phyloP scores from a whole-genome alignment of 2,888 invertebrate genomes.

The Eulithis testata region DNA sequence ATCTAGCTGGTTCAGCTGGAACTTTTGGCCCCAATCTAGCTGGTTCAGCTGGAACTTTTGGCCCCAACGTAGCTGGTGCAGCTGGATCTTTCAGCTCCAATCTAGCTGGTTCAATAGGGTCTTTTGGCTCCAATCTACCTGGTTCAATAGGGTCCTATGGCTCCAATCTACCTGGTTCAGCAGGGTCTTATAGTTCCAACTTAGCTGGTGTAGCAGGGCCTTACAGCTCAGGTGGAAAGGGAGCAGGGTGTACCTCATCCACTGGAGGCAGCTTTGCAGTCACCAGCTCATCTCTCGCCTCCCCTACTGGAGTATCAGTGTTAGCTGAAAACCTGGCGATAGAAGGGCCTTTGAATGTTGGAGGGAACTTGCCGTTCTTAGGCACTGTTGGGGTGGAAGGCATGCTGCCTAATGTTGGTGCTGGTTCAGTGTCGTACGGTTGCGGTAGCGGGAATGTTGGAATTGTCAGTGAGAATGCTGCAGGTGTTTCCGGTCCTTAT shows the following conservation, averaged over 20 bases:
- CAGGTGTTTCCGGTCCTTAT: slow-evolving; percentile 15
- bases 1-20: neutral
- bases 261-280: slow-evolving; percentile 40
- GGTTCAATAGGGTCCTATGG: neutral
- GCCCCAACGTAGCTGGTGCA: neutral
- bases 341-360: slow-evolving; percentile 44
- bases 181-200: neutral
- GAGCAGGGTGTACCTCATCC: slow-evolving; percentile 9
- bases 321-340: slow-evolving; percentile 47
- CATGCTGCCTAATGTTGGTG: slow-evolving; percentile 36
- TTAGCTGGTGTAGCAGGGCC: neutral
- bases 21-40: neutral
- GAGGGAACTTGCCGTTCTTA: slow-evolving; percentile 46
- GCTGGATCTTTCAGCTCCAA: neutral
- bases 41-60: neutral
- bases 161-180: neutral
- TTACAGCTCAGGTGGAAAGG: slow-evolving; percentile 1
- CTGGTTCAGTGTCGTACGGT: slow-evolving; percentile 43
- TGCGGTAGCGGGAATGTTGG: slow-evolving; percentile 44
- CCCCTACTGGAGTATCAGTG: slow-evolving; percentile 46
- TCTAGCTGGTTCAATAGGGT: neutral
- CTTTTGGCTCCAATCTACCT: neutral
- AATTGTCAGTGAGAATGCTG: slow-evolving; percentile 31
- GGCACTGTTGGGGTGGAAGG: slow-evolving; percentile 46
- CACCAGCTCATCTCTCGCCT: slow-evolving; percentile 42